Evolutionary conservation across 1,140 invertebrate species (phyloP).

Genomic region (Apis dorsata): DNA sequence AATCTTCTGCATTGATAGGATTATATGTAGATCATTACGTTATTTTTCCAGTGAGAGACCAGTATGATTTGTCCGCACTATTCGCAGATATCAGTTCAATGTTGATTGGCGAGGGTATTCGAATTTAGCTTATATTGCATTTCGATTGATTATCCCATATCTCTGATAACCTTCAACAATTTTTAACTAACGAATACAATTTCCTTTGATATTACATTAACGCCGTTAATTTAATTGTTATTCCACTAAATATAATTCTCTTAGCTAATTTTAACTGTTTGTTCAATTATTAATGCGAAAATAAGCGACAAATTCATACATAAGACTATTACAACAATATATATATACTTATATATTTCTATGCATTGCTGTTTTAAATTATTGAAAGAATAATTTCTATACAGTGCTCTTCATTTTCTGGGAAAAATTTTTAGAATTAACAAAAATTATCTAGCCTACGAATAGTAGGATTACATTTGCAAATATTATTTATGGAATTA

Average conservation of each 20-base stretch:
- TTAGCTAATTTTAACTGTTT: slow-evolving; percentile 27
- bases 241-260: slow-evolving; percentile 23
- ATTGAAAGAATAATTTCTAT: slow-evolving; percentile 12
- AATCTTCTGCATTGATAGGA: not conserved
- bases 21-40: slow-evolving; percentile 56
- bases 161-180: slow-evolving; percentile 47
- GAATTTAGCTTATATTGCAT: slow-evolving; percentile 67
- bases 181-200: slow-evolving; percentile 54
- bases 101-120: slow-evolving; percentile 85
- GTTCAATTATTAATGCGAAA: slow-evolving; percentile 9
- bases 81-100: slow-evolving; percentile 85
- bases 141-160: slow-evolving; percentile 36
- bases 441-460: not conserved
- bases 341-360: not conserved
- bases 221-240: slow-evolving; percentile 16
- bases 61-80: slow-evolving; percentile 88
- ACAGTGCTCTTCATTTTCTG: not conserved
- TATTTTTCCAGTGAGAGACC: slow-evolving; percentile 86
- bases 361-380: not conserved
- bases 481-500: not conserved
- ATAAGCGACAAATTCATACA: not conserved
- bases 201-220: slow-evolving; percentile 21
- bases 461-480: not conserved
- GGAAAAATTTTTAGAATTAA: slow-evolving; percentile 29
- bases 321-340: not conserved